Evolutionary conservation across 2,888 invertebrate genomes (phyloP).

Genomic region (Lathronympha strigana): DNA sequence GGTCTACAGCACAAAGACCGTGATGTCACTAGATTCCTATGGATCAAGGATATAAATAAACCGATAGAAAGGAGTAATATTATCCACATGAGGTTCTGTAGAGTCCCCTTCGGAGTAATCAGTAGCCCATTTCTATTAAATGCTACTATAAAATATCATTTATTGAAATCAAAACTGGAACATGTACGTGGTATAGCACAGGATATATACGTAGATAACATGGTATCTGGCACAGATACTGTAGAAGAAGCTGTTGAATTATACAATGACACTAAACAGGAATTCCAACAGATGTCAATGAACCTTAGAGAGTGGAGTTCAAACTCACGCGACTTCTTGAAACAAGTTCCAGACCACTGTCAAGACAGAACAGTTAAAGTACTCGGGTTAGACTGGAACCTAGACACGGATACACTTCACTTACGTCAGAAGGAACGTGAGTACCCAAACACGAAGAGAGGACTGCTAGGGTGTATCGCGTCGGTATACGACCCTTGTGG

Average conservation of each 20-base stretch:
- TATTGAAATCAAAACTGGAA: background rate
- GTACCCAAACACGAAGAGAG: background rate
- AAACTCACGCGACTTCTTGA: background rate
- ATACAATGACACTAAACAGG: background rate
- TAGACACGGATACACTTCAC: background rate
- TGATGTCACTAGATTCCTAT: slow-evolving; percentile 8
- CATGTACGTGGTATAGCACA: background rate
- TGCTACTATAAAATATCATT: too few relatives aligned
- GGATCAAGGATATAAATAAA: background rate
- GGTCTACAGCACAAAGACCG: background rate
- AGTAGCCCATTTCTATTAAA: slow-evolving; percentile 5
- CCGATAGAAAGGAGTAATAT: background rate
- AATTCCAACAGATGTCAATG: background rate
- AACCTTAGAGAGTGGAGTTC: slow-evolving; percentile 10
- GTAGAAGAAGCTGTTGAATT: background rate
- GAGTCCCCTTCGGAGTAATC: slow-evolving; percentile 7
- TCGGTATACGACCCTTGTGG: slow-evolving; percentile 6
- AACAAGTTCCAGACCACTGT: background rate
- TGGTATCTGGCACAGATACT: background rate
- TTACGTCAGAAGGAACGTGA: background rate
- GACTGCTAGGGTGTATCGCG: background rate
- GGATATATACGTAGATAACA: slow-evolving; percentile 7
- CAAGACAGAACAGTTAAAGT: background rate
- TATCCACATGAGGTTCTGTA: slow-evolving; percentile 1
- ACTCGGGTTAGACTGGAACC: background rate